phyloP scores from a whole-genome alignment of 2,888 invertebrate species.

The Agrochola circellaris region DNA sequence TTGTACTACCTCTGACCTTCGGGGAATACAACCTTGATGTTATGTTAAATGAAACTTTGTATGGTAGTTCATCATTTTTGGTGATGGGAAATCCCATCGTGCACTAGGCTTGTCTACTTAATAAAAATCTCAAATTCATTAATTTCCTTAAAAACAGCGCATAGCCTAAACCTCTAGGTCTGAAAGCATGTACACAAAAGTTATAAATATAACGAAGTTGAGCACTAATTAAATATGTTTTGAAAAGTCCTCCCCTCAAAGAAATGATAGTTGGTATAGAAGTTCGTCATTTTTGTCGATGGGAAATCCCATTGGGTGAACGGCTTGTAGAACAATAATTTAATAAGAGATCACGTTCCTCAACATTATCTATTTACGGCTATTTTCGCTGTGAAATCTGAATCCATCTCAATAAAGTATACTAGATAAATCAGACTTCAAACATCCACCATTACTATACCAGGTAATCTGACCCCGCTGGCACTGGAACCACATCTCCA shows the following conservation, averaged over 20 bases:
- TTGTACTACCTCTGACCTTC: too few species aligned
- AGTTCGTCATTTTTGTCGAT: not conserved
- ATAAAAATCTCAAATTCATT: too few species aligned
- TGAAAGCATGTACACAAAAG: too few species aligned
- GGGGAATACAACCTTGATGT: too few species aligned
- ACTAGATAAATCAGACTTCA: conserved; percentile 12
- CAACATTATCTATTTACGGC: not conserved
- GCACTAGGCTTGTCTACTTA: too few species aligned
- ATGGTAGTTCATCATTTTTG: too few species aligned
- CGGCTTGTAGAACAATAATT: not conserved
- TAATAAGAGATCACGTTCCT: not conserved
- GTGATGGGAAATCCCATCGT: too few species aligned
- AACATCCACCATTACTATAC: not conserved
- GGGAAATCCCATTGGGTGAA: too few species aligned
- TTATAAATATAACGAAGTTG: not conserved
- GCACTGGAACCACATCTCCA: conserved; percentile 23
- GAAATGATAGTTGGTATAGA: not conserved
- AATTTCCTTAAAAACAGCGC: too few species aligned
- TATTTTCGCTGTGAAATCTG: not conserved
- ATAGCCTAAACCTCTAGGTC: too few species aligned
- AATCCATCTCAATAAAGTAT: conserved; percentile 2
- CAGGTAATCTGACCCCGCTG: conserved; percentile 11
- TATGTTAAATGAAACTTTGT: too few species aligned
- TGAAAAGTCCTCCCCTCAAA: not conserved
- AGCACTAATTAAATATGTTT: not conserved